These are phyloP conservation scores for Parascotia fuliginaria DNA, from an alignment of 2,888 invertebrate genomes.

Conservation along the genomic window DNA sequence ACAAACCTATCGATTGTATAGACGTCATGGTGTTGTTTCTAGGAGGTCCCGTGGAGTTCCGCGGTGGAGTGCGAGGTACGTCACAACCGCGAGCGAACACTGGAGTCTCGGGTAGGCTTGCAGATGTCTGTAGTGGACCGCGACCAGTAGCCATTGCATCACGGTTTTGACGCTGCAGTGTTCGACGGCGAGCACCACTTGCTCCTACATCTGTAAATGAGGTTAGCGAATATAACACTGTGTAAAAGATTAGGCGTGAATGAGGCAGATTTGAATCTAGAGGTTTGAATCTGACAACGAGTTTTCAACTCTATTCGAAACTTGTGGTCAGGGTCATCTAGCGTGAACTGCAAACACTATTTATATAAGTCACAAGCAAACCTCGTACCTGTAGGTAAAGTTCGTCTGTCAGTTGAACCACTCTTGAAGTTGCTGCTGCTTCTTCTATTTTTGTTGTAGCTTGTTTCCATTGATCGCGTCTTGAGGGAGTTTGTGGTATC, in stretches of 20 bases:
- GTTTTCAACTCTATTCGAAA: not conserved
- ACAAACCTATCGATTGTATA: conserved; percentile 82
- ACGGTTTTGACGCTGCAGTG: conserved; percentile 79
- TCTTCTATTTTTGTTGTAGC: conserved; percentile 88
- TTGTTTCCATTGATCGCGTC: conserved; percentile 94
- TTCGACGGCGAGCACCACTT: conserved; percentile 80
- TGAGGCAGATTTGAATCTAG: too few species aligned
- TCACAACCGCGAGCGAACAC: conserved; percentile 94
- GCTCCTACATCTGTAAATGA: conserved; percentile 72
- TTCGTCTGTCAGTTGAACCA: conserved; percentile 89
- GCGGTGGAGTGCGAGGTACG: conserved; percentile 93
- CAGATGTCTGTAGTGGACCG: conserved; percentile 92
- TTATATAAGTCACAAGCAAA: not conserved
- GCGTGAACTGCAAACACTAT: not conserved
- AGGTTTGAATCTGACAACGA: too few species aligned
- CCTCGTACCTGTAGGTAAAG: conserved; percentile 88
- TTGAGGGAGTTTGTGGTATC: conserved; percentile 90
- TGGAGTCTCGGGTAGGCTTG: conserved; percentile 95
- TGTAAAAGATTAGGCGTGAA: too few species aligned
- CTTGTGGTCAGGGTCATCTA: not conserved
- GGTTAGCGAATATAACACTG: too few species aligned
- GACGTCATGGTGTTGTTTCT: conserved; percentile 87
- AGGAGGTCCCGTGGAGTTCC: conserved; percentile 88
- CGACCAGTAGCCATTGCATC: conserved; percentile 76
- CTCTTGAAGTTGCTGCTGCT: conserved; percentile 84